Evolutionary conservation across 2,113 vertebrate species (phyloP), one percentile per base, ranked within the genome.

Genomic region (Capricornis sumatraensis): DNA sequence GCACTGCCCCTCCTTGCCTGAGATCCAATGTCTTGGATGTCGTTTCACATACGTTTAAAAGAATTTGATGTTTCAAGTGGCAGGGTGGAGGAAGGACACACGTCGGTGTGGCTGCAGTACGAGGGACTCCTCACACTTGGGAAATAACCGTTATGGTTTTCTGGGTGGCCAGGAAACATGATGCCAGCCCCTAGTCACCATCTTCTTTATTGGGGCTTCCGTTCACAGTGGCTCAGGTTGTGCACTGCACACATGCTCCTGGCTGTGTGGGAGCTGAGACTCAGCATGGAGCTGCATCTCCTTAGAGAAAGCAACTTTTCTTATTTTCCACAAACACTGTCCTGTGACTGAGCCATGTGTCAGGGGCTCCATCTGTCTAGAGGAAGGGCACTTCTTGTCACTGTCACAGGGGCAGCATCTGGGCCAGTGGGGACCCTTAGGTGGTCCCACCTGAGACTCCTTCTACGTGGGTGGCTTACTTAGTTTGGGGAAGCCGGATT

Each of bases 201-300:
- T 50, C 76, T 4, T 25, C 6, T 28, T 52, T 36, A 36, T 0
- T 25, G 19, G 43, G 33, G 43, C 43, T 62, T 45, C 57, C 6
- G 0, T 27, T 58, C 76, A 13, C 76, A 50, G 76, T 1, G 8
- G 43, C 36, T 47, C 43, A 81, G 55, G 21, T 13, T 50, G 89
- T 40, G 57, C 89, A 62, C 43, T 14, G 89, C 33, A 36, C 76
- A 50, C 7, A 60, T 5, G 23, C 14, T 81, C 33, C 89, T 36
- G 74, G 43, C 15, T 6, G 11, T 55, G 43, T 5, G 3, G 21
- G 27, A 30, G 74, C 43, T 27, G 43, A 79, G 74, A 17, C 12
- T 1, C 1, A 19, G 5, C 21, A 12, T 2, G 14, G 21, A 47
- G 7, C 74, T n/a, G 6, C 43, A 3, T 17, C 21, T 79, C 15